Evolutionary conservation across 92 coral and sea anemone genomes (phyloP).

Genomic region (Pocillopora grandis): DNA sequence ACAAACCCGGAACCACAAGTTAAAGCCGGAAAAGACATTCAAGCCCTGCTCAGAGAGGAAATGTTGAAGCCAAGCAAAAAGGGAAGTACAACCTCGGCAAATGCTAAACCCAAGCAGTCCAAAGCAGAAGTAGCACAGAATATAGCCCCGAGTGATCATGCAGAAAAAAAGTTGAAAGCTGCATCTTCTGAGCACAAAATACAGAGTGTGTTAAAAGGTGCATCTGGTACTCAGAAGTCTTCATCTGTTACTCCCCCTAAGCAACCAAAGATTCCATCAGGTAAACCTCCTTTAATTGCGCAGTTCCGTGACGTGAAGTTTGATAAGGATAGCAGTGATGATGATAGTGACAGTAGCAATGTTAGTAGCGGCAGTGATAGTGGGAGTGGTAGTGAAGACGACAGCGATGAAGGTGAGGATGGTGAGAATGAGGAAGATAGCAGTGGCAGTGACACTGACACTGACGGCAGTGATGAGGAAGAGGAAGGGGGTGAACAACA

Average conservation of each 20-base stretch:
- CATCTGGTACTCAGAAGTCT: constrained; percentile 24
- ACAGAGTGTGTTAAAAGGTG: constrained; percentile 11
- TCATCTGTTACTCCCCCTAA: constrained; percentile 45
- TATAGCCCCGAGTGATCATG: background rate
- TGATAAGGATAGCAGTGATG: constrained; percentile 91
- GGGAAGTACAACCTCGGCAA: background rate
- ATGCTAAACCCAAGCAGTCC: background rate
- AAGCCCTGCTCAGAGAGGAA: constrained; percentile 50
- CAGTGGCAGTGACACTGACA: constrained; percentile 77
- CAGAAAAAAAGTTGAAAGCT: constrained; percentile 2
- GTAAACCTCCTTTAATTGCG: constrained; percentile 89
- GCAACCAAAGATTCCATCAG: constrained; percentile 65
- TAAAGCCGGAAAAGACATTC: constrained; percentile 28
- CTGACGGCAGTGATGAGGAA: constrained; percentile 73
- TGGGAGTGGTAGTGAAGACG: constrained; percentile 82
- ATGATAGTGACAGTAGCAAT: constrained; percentile 80
- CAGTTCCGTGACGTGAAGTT: constrained; percentile 76
- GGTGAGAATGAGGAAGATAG: constrained; percentile 70
- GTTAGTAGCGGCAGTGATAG: constrained; percentile 82
- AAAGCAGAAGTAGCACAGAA: background rate
- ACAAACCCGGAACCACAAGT: constrained; percentile 50
- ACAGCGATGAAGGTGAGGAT: constrained; percentile 73
- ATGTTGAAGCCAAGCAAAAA: constrained; percentile 46
- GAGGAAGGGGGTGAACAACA: constrained; percentile 70
- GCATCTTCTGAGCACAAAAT: constrained; percentile 14